Percentiles rank a stretch among this genome's conserved stretches.
These are phyloP conservation scores for Apostichopus japonicus DNA, from an alignment of 35 echinoderm and acorn worm species.

Conservation along the genomic window DNA sequence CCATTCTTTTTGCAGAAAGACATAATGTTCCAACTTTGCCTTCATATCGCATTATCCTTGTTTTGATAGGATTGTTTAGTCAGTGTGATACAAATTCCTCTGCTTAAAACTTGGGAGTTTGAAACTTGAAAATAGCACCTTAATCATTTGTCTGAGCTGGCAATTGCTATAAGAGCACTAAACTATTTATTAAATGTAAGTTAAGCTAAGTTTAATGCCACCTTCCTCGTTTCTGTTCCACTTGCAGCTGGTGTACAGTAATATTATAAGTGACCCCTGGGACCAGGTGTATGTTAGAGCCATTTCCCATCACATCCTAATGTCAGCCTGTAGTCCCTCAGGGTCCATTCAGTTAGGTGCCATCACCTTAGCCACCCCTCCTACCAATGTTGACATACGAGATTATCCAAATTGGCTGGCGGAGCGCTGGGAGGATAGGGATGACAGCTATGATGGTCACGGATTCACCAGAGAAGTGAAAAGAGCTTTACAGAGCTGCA, in stretches of 20 bases:
- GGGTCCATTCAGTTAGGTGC: constrained; percentile 69
- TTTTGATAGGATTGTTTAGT: too few relatives aligned
- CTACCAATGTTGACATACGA: constrained; percentile 85
- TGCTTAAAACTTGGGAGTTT: too few relatives aligned
- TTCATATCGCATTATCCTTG: too few relatives aligned
- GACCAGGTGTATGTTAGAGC: constrained; percentile 71
- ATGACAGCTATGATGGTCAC: constrained; percentile 56
- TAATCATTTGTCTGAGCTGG: too few relatives aligned
- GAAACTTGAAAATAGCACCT: too few relatives aligned
- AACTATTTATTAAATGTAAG: too few relatives aligned
- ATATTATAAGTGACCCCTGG: constrained; percentile 79
- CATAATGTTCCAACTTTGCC: too few relatives aligned
- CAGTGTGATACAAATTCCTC: too few relatives aligned
- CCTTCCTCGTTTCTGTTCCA: background rate
- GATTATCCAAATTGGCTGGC: constrained; percentile 78
- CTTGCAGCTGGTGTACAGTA: constrained; percentile 81
- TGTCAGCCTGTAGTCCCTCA: constrained; percentile 67
- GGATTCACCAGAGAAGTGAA: constrained; percentile 65
- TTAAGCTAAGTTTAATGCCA: too few relatives aligned
- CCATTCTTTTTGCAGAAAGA: too few relatives aligned
- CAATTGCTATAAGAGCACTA: too few relatives aligned
- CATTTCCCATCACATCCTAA: constrained; percentile 67
- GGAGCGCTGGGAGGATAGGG: constrained; percentile 73
- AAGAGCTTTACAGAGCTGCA: constrained; percentile 73
- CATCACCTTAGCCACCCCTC: constrained; percentile 77